phyloP scores from a whole-genome alignment of 2,888 invertebrate species.

The Mythimna loreyi region DNA sequence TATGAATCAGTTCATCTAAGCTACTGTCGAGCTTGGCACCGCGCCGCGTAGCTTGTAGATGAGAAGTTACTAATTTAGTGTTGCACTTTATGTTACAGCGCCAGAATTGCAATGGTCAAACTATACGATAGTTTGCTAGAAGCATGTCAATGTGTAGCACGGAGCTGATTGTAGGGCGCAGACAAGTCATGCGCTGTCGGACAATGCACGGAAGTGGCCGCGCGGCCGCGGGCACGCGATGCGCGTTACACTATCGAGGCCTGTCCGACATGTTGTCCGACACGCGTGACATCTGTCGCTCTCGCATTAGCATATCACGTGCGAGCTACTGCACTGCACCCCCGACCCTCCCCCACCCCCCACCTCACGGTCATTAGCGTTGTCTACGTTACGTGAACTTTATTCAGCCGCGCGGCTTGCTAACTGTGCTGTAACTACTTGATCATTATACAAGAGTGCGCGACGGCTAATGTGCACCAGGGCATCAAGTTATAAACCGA shows the following conservation, averaged over 20 bases:
- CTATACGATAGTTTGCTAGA: background rate
- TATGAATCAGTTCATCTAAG: background rate
- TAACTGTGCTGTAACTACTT: background rate
- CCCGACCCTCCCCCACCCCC: too few relatives aligned
- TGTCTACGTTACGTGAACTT: constrained; percentile 1
- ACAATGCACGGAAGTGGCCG: constrained; percentile 2
- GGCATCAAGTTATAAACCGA: constrained; percentile 14
- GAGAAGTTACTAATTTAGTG: background rate
- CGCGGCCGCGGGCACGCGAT: constrained; percentile 23
- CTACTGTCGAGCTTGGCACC: too few relatives aligned
- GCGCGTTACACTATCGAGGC: constrained; percentile 48
- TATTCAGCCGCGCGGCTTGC: background rate
- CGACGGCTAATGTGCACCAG: constrained; percentile 5
- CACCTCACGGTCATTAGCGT: background rate
- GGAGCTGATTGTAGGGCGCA: background rate
- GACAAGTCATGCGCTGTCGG: background rate
- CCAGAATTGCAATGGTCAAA: background rate
- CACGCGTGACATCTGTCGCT: constrained; percentile 54
- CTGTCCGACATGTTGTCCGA: constrained; percentile 55
- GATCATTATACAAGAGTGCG: constrained; percentile 19
- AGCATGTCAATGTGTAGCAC: background rate
- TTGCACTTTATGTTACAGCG: background rate
- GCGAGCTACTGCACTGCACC: background rate
- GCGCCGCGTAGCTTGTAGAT: too few relatives aligned
- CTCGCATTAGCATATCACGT: constrained; percentile 38